Evolutionary conservation across 2,797 vertebrate species (phyloP), one percentile per base, ranked within the genome.

Genomic region (Hapalemur alaotrensis): DNA sequence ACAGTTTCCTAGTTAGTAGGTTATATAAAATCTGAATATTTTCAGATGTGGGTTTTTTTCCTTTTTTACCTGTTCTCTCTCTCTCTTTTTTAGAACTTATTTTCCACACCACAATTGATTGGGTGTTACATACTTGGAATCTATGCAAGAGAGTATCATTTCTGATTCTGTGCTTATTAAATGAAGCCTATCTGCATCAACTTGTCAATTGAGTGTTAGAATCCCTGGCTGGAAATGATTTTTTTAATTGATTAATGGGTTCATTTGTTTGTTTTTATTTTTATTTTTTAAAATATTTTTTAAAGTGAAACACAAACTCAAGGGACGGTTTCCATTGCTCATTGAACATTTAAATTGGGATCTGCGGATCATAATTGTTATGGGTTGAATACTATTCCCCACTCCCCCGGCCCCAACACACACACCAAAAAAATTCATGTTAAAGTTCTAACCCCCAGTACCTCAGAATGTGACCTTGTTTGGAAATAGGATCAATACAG

Each of bases 1-100:
- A 79, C 13, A 23, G 20, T 89, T 97, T 98, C 95, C 92, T 96
- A 92, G 28, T 61, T 67, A 59, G 46, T 52, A 65, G 46, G 83
- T 78, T 80, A 76, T 48, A 89, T 48, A 84, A 93, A 97, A 95
- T 63, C 32, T 87, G 69, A 76, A 65, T 41, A 57, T 30, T 90
- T 96, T 81, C 18, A 92, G 63, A 86, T n/a, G 70, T 43, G 35
- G 18, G 0, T 54, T 61, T 73, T 63, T 83, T 73, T 20, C 48
- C 35, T 87, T 18, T 93, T 90, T 92, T 89, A 78, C 48, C 41
- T 87, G 23, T 38, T 83, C 35, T 12, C 18, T n/a, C n/a, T n/a
- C n/a, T 46, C 59, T 87, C 13, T 35, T 67, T 84, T 82, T 89
- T 50, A 76, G 52, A 84, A 89, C 4, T 79, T 84, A 48, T 63